A percentile compares a stretch with the other conserved stretches of the same genome.
These are phyloP conservation scores for Phoronis australis DNA, from an alignment of 2,888 invertebrate genomes.

Conservation along the genomic window DNA sequence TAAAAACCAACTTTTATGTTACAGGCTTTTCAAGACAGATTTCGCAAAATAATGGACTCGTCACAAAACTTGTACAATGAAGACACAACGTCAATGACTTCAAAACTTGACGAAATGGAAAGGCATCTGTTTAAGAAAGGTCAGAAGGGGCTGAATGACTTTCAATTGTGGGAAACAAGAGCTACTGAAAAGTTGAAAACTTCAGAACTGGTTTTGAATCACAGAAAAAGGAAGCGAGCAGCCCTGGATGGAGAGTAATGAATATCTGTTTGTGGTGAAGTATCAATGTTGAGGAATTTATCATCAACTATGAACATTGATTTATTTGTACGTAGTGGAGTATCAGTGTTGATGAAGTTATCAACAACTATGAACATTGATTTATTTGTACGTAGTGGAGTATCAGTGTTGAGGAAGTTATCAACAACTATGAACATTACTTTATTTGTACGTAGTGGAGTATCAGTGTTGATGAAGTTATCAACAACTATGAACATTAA, in stretches of 20 bases:
- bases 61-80: conserved; percentile 66
- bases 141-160: conserved; percentile 60
- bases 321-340: too few relatives aligned
- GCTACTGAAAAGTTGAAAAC: conserved; percentile 64
- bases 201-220: conserved; percentile 45
- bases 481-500: too few relatives aligned
- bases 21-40: conserved; percentile 75
- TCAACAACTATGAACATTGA: too few relatives aligned
- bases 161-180: conserved; percentile 50
- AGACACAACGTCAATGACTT: conserved; percentile 58
- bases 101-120: conserved; percentile 66
- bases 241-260: conserved; percentile 23
- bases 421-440: too few relatives aligned
- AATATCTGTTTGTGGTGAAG: too few relatives aligned
- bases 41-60: conserved; percentile 74
- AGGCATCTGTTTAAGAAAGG: conserved; percentile 64
- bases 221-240: conserved; percentile 45
- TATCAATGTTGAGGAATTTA: too few relatives aligned
- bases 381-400: too few relatives aligned
- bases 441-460: too few relatives aligned
- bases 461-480: too few relatives aligned
- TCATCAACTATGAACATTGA: too few relatives aligned
- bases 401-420: too few relatives aligned
- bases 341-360: too few relatives aligned
- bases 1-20: conserved; percentile 7